A percentile compares a stretch with the other conserved stretches of the same genome.
Conservation (phyloP, 2,113 vertebrate species). For the Illadopsis cleaveri region DNA sequence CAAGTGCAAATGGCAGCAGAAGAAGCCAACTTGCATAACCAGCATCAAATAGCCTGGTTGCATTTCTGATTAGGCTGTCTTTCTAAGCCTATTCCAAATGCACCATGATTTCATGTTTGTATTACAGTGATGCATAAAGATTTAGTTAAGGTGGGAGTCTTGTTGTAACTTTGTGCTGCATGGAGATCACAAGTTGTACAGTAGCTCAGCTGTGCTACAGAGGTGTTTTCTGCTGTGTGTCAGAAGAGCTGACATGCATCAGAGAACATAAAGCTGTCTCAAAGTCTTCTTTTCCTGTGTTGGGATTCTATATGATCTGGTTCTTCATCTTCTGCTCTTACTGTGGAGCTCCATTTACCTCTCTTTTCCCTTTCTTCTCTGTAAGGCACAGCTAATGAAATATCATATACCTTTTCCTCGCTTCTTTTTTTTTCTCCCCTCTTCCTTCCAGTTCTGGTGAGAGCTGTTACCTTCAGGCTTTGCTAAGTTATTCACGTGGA, state of each 20-base stretch:
- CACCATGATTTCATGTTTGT: not conserved
- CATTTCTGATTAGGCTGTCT: not conserved
- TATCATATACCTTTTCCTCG: rapidly evolving
- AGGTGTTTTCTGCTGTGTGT: not conserved
- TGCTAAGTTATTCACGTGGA: not conserved
- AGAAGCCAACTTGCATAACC: not conserved
- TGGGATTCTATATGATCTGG: not conserved
- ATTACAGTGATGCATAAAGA: rapidly evolving
- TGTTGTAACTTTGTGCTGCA: not conserved
- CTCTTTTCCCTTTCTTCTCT: not conserved
- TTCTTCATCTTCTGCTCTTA: not conserved
- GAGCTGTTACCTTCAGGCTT: not conserved
- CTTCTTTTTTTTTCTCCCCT: rapidly evolving
- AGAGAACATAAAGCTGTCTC: not conserved
- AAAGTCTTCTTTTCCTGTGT: not conserved
- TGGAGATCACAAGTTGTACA: not conserved
- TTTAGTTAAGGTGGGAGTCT: not conserved
- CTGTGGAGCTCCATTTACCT: not conserved
- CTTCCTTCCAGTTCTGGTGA: not conserved
- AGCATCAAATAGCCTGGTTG: not conserved
- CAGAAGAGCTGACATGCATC: not conserved
- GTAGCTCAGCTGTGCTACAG: not conserved
- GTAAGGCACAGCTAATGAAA: not conserved
- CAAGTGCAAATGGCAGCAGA: not conserved
- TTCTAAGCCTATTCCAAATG: not conserved